Base-by-base conservation (phyloP, 2,888 invertebrate genomes). In the Periphyllus acericola region DNA sequence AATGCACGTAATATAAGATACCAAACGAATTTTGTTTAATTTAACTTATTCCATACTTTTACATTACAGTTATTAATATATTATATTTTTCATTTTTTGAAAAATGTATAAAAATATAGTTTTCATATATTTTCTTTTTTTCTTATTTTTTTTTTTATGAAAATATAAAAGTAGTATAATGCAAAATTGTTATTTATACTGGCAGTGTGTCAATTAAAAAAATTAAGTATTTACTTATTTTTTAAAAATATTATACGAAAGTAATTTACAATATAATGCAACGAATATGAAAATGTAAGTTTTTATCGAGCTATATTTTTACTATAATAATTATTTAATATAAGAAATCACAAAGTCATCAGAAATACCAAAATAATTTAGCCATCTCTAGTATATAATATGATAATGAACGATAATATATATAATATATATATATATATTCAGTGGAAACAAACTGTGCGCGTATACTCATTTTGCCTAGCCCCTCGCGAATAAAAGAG, bases 161-260 rank as follows among this genome's bases (percentile, higher is more conserved):
- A 87, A 87, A 87, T 87, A 87, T 87, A 87, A 87, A 87, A 87
- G 87, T 87, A 87, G 87, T 87, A 87, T 87, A 74, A 87, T 81
- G 87, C 87, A 81, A 81, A 87, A 81, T 87, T 87, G 68, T 81
- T 87, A 87, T 74, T 86, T 81, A 81, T 87, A 87, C 74, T 87
- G 87, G 87, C 87, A 87, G 87, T 87, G 87, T 81, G 80, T 81
- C n/a, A 17, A 55, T 87, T 87, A 81, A 87, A 87, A 86, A 87
- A 72, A 87, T 87, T 87, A 87, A 87, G 87, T 87, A 87, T 81
- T 87, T 34, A 78, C 84, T 68, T 85, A 84, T 76, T 83, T 75
- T 83, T 83, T 83, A 60, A 84, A 84, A 85, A 85, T 85, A 85
- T 68, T 78, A 78, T 85, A 85, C 60, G 68, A 85, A 78, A 85